Percentiles rank a stretch among this genome's conserved stretches.
Conservation (phyloP, 2,797 vertebrate genomes). For the Poeciliopsis infans region DNA sequence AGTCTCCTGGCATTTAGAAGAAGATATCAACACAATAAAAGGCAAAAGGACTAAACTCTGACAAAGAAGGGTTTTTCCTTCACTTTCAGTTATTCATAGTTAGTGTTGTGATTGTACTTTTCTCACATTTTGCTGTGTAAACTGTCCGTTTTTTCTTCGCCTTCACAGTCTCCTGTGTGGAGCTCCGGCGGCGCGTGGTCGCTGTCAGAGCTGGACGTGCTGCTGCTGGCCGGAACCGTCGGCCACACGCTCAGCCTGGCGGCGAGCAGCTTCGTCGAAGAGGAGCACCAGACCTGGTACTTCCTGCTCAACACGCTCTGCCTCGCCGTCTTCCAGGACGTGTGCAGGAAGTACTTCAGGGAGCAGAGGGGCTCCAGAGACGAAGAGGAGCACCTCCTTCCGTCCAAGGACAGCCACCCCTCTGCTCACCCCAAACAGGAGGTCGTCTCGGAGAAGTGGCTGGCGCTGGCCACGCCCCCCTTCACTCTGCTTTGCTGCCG, state of each 20-base stretch:
- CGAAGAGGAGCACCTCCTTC: conserved; percentile 61
- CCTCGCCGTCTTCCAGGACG: conserved; percentile 88
- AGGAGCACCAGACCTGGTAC: conserved; percentile 98
- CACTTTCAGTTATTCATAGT: background rate
- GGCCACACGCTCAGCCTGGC: conserved; percentile 91
- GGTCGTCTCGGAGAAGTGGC: conserved; percentile 82
- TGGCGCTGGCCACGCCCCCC: conserved; percentile 87
- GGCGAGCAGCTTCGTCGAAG: conserved; percentile 95
- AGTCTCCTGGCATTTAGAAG: background rate
- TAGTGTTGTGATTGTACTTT: background rate
- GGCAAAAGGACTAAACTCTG: background rate
- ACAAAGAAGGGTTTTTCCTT: background rate
- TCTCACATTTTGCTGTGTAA: background rate
- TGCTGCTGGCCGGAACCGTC: conserved; percentile 87
- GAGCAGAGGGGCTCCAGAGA: conserved; percentile 46
- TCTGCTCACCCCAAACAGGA: conserved; percentile 44
- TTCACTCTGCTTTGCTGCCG: conserved; percentile 89
- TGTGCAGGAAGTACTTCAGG: conserved; percentile 86
- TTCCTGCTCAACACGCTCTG: conserved; percentile 93
- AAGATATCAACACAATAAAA: background rate
- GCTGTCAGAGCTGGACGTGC: conserved; percentile 88
- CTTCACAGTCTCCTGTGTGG: conserved; percentile 59
- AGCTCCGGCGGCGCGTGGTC: conserved; percentile 62
- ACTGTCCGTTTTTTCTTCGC: background rate
- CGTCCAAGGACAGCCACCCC: conserved; percentile 56